Percentiles rank a stretch among this genome's conserved stretches.
These are phyloP conservation scores for Triplophysa rosa DNA, from an alignment of 2,113 vertebrate genomes.

Conservation along the genomic window DNA sequence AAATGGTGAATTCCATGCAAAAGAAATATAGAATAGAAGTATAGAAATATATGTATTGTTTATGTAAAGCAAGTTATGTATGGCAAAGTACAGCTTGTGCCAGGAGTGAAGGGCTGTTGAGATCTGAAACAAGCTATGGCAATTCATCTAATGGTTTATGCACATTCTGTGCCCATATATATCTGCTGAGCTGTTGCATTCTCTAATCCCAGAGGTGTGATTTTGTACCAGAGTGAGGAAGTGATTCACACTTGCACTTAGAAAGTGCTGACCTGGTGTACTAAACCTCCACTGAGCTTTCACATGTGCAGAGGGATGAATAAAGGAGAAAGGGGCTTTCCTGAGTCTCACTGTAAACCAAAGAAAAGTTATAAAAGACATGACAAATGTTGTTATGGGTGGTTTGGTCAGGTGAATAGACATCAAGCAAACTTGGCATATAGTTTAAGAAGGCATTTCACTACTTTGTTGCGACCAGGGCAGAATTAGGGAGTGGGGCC, in stretches of 20 bases:
- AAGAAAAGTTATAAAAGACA: no score
- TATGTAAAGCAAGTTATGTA: not conserved
- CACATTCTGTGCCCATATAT: conserved; percentile 29
- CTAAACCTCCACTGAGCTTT: conserved; percentile 6
- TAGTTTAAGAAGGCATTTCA: no score
- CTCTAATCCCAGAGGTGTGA: conserved; percentile 25
- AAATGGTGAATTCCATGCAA: no score
- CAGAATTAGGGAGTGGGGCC: no score
- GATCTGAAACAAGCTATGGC: conserved; percentile 25
- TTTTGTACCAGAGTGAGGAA: conserved; percentile 23
- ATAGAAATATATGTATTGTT: not conserved
- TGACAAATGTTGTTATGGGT: no score
- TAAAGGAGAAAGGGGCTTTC: not conserved
- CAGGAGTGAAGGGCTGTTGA: conserved; percentile 6
- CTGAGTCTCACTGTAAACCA: no score
- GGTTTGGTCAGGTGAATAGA: not conserved
- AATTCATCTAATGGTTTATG: conserved; percentile 32
- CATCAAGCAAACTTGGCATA: not conserved
- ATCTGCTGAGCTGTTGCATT: conserved; percentile 36
- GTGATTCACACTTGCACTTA: conserved; percentile 36
- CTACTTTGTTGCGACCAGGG: no score
- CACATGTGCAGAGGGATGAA: not conserved
- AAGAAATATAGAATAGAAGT: no score
- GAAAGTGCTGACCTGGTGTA: conserved; percentile 31
- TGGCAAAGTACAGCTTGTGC: not conserved